phyloP scores from a whole-genome alignment of 2,888 invertebrate genomes.

The Microplitis manilae region DNA sequence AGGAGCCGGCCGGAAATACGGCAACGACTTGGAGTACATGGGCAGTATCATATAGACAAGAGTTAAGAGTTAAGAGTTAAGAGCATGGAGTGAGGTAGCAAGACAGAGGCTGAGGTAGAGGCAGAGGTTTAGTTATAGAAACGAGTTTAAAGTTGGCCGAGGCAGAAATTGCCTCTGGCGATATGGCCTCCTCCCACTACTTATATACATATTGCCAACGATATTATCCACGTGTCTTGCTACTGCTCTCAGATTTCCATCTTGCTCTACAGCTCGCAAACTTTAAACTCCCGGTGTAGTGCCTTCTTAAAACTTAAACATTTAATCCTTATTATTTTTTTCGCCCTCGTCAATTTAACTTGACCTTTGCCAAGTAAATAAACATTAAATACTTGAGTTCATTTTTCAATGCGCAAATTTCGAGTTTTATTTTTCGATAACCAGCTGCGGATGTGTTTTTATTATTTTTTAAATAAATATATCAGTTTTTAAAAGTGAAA shows the following conservation, averaged over 20 bases:
- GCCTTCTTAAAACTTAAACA: too few species aligned
- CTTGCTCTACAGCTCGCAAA: not conserved
- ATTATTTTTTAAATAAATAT: not conserved
- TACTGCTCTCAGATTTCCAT: slow-evolving; percentile 1
- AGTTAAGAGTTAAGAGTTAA: not conserved
- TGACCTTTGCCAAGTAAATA: too few species aligned
- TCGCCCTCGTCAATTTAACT: not conserved
- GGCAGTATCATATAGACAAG: not conserved
- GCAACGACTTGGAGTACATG: not conserved
- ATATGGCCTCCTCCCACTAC: slow-evolving; percentile 1
- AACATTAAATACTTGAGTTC: too few species aligned
- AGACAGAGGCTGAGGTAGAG: not conserved
- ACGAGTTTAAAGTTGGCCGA: not conserved
- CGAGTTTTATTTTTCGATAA: too few species aligned
- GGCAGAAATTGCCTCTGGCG: not conserved
- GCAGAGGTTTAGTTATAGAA: not conserved
- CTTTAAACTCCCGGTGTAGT: not conserved
- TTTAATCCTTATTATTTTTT: not conserved
- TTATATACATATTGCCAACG: not conserved
- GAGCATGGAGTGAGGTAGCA: not conserved
- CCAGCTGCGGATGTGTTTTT: too few species aligned
- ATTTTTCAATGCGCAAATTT: too few species aligned
- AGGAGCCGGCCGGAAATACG: too few species aligned
- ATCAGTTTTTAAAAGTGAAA: slow-evolving; percentile 41
- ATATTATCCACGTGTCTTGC: slow-evolving; percentile 1